Base-by-base conservation (phyloP, 1,140 invertebrate species). In the Sesamia nonagrioides region DNA sequence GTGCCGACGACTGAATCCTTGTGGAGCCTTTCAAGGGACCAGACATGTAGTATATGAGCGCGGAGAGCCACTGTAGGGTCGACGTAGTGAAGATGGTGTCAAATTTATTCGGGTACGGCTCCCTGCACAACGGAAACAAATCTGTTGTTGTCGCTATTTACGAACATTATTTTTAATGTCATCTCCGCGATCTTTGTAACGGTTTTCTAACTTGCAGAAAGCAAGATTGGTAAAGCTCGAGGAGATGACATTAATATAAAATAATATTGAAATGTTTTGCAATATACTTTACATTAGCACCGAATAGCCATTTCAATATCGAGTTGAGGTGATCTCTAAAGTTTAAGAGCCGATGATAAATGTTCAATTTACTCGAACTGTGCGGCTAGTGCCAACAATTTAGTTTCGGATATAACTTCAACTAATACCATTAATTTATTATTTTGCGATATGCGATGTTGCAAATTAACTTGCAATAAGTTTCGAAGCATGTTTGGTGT, bases 11-110 rank as follows among this genome's bases (percentile, higher is more conserved):
- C 69, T 86, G 86, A 13, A 89, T 33, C 48, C 83, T 79, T 7
- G 84, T 85, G 68, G 72, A 82, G 56, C 74, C 66, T 45, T 79
- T 83, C 60, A 89, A 37, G 45, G 83, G 81, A 27, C 79, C 73
- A 11, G 80, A 74, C 17, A 84, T 66, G 54, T 79, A 82, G 78
- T 78, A 81, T 18, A 85, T 18, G 11, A 84, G 63, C 2, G 82
- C 79, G n/a, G 86, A 87, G 61, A 89, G n/a, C 86, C 85, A 89
- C 77, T 89, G 87, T 56, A 89, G 75, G 6, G 82, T 86, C 5
- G 85, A 82, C 84, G 87, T 89, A 9, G 79, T 78, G 69, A 86
- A 9, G 13, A 58, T 42, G 5, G 21, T 66, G n/a, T 80, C 69
- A 4, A 83, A 74, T 13, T 73, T 63, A 5, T 37, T 74, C 5